Evolutionary conservation across 1,140 invertebrate species (phyloP).

Genomic region (Drosophila pectinifera): DNA sequence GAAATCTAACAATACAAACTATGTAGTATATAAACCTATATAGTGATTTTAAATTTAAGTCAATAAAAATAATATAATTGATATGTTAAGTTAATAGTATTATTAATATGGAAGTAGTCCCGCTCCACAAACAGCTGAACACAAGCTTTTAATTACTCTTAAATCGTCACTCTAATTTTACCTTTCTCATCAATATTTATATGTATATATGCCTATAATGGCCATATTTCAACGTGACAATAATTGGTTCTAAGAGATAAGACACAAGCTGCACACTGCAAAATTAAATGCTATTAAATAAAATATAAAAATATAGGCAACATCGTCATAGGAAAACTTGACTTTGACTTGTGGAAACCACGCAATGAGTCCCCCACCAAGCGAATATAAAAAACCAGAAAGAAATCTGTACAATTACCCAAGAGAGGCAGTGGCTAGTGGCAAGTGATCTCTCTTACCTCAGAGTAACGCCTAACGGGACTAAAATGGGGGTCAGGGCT

Average conservation of each 20-base stretch:
- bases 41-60: no score
- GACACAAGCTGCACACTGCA: slow-evolving; percentile 2
- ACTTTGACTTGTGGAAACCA: slow-evolving; percentile 47
- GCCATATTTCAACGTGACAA: background rate
- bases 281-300: no score
- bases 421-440: slow-evolving; percentile 12
- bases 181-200: slow-evolving; percentile 5
- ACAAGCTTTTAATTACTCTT: slow-evolving; percentile 2
- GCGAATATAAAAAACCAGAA: slow-evolving; percentile 41
- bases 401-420: slow-evolving; percentile 45
- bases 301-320: slow-evolving; percentile 4
- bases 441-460: slow-evolving; percentile 1
- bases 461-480: slow-evolving; percentile 7
- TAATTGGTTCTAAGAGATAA: background rate
- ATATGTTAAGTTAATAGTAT: no score
- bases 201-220: no score
- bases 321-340: slow-evolving; percentile 54
- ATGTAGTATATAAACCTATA: no score
- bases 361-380: slow-evolving; percentile 27
- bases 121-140: background rate
- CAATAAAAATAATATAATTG: background rate
- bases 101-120: background rate
- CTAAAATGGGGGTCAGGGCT: slow-evolving; percentile 36
- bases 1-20: no score
- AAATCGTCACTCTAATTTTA: slow-evolving; percentile 7